Base-by-base conservation (phyloP, 1,140 invertebrate genomes). In the Drosophila novamexicana region DNA sequence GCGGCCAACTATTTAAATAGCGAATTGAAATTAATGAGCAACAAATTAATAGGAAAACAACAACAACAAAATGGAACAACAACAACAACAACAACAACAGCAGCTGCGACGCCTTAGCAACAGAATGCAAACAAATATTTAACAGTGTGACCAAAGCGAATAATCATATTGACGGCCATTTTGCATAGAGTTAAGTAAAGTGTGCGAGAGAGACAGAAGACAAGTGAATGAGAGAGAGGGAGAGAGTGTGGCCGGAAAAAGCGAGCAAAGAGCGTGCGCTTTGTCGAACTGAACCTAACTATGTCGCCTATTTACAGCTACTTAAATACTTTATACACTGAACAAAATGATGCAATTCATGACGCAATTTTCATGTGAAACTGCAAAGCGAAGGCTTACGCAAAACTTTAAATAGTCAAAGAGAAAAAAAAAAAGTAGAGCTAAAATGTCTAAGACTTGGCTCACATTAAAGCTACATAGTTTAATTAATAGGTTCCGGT, bases 21-120 rank as follows among this genome's bases (percentile, higher is more conserved):
- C 57, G 61, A 72, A 76, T 73, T 73, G 69, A 73, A 76, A 76
- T 76, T 73, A 76, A 76, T 76, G 74, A 65, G 69, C n/a, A 58
- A 58, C 29, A 56, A 49, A 66, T 57, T 14, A 58, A 58, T 14
- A 42, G 12, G 5, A 44, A 58, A 58, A 12, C 22, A 32, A 34
- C 18, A 29, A 49, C 16, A 64, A 42, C 9, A 34, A 34, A 1
- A 10, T 29, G 10, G 6, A 66, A 61, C 12, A 74, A 14, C 45
- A 57, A 22, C 4, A 52, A 45, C 39, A 32, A 16, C 16, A 42
- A 29, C 32, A 62, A 47, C 42, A 63, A 29, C 37, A 53, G 14
- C 59, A 6, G 14, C 29, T 44, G 34, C 14, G n/a, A 29, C 14
- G 73, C 61, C 73, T 72, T 75, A 69, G 72, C 56, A 75, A 72